Evolutionary conservation across 2,113 vertebrate species (phyloP).

Genomic region (Tiliqua scincoides): DNA sequence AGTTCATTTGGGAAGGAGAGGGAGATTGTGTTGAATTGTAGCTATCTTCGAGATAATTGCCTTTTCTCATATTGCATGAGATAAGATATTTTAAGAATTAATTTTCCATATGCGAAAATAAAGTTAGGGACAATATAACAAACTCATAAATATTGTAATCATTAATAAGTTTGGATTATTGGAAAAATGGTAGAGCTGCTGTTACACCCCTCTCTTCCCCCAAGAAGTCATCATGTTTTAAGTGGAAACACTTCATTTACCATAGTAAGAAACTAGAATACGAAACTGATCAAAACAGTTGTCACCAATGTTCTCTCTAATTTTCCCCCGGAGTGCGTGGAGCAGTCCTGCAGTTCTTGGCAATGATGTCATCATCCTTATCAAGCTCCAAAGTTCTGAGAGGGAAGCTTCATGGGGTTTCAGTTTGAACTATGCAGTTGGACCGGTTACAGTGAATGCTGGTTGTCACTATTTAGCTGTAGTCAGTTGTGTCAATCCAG

Average conservation of each 20-base stretch:
- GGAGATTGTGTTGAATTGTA: constrained; percentile 25
- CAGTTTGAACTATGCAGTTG: too few species aligned
- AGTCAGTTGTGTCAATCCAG: neutral
- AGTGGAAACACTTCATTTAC: neutral
- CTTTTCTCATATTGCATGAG: constrained; percentile 13
- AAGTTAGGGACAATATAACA: neutral
- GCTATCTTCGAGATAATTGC: constrained; percentile 40
- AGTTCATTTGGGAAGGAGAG: neutral
- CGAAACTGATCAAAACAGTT: neutral
- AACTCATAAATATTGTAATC: neutral
- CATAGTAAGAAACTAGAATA: neutral
- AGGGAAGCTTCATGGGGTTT: too few species aligned
- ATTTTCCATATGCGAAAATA: neutral
- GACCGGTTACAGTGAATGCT: too few species aligned
- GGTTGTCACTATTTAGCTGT: too few species aligned
- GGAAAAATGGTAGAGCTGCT: neutral
- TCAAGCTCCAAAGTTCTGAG: too few species aligned
- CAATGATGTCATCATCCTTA: too few species aligned
- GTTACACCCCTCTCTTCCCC: neutral
- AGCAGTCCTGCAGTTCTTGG: too few species aligned
- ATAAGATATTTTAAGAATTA: neutral
- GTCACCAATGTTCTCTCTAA: neutral
- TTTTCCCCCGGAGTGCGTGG: too few species aligned
- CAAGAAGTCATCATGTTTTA: neutral
- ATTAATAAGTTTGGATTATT: neutral